Evolutionary conservation across 2,797 vertebrate species (phyloP).

Genomic region (Tapirus indicus): DNA sequence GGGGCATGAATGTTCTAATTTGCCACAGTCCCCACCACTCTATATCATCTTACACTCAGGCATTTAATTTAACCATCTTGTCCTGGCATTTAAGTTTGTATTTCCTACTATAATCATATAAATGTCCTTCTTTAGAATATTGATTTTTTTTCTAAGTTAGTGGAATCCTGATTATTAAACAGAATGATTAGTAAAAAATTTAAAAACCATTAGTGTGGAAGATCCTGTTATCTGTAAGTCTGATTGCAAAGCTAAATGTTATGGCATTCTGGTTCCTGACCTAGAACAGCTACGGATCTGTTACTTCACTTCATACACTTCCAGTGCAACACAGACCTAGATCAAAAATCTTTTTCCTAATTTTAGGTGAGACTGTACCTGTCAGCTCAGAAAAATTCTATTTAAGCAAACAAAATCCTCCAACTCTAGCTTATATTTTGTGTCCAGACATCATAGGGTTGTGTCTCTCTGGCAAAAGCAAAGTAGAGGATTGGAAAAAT

Average conservation of each 20-base stretch:
- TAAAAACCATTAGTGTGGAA: not conserved
- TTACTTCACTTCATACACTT: not conserved
- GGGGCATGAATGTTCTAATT: not conserved
- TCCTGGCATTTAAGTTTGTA: conserved; percentile 23
- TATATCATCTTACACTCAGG: not conserved
- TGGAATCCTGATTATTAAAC: not conserved
- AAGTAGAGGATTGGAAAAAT: conserved; percentile 48
- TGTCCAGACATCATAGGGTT: conserved; percentile 22
- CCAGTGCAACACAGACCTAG: not conserved
- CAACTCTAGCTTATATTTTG: conserved; percentile 33
- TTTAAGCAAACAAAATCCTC: conserved; percentile 29
- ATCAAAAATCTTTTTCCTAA: not conserved
- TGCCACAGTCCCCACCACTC: not conserved
- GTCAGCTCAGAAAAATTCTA: not conserved
- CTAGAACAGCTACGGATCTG: not conserved
- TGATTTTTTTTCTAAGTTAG: conserved; percentile 14
- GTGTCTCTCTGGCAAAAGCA: conserved; percentile 51
- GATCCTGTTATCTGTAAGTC: not conserved
- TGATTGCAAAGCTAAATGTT: not conserved
- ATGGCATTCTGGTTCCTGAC: not conserved
- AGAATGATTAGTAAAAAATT: not conserved
- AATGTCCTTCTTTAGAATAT: conserved; percentile 43
- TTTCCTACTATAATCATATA: conserved; percentile 3
- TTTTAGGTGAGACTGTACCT: not conserved
- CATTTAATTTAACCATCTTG: not conserved